Percentiles rank a stretch among this genome's conserved stretches.
Evolutionary conservation across 2,888 invertebrate genomes (phyloP).

Genomic region (Euclidia mi): DNA sequence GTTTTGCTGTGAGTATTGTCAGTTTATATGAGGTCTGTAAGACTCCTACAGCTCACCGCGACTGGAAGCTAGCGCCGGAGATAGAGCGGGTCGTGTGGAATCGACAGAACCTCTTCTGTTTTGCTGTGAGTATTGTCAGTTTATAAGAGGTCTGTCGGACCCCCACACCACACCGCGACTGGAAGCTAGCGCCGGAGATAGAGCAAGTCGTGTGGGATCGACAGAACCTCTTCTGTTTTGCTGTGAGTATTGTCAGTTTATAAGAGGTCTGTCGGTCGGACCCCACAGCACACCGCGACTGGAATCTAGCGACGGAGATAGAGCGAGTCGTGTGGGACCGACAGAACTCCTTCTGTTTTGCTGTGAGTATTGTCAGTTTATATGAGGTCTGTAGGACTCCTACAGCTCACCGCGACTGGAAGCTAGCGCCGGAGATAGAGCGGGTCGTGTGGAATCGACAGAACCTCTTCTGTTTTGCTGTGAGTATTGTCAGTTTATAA

Average conservation of each 20-base stretch:
- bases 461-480: conserved; percentile 94
- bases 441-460: conserved; percentile 95
- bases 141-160: conserved; percentile 95
- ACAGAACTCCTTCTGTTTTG: conserved; percentile 94
- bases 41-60: conserved; percentile 87
- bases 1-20: conserved; percentile 92
- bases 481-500: conserved; percentile 83
- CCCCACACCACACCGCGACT: conserved; percentile 90
- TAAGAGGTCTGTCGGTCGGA: conserved; percentile 96
- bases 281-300: conserved; percentile 90
- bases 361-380: conserved; percentile 90
- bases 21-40: conserved; percentile 97
- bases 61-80: conserved; percentile 94
- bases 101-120: conserved; percentile 93
- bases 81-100: conserved; percentile 97
- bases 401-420: conserved; percentile 92
- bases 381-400: conserved; percentile 94
- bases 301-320: conserved; percentile 95
- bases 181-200: conserved; percentile 95
- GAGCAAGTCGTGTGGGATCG: conserved; percentile 97
- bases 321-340: conserved; percentile 97
- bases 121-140: conserved; percentile 91
- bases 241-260: conserved; percentile 90
- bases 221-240: conserved; percentile 94
- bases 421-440: conserved; percentile 95